These are phyloP conservation scores for Cataglyphis cursor DNA, from an alignment of 2,888 invertebrate genomes.

Conservation along the genomic window DNA sequence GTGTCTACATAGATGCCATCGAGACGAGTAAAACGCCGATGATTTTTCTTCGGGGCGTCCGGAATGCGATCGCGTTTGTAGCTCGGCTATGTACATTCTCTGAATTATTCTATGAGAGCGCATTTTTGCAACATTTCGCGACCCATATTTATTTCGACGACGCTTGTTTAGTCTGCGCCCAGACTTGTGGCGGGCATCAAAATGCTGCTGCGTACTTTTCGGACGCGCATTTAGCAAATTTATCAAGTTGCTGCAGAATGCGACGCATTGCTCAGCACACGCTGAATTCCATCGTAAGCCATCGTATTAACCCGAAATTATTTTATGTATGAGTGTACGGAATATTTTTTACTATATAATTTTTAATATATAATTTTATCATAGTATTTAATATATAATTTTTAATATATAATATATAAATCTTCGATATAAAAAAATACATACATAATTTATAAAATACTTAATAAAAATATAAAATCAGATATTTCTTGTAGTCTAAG, in stretches of 20 bases:
- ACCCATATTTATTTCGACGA: conserved; percentile 67
- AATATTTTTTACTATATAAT: neutral
- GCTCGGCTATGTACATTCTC: neutral
- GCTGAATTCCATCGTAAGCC: neutral
- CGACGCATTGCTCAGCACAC: neutral
- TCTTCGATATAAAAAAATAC: neutral
- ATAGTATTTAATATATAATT: too few species aligned
- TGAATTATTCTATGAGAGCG: conserved; percentile 58
- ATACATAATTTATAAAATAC: neutral
- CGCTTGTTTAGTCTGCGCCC: conserved; percentile 69
- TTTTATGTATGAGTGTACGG: neutral
- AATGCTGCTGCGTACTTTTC: conserved; percentile 54
- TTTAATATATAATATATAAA: too few species aligned
- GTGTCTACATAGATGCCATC: neutral
- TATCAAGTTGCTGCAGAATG: conserved; percentile 37
- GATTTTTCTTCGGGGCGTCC: conserved; percentile 3
- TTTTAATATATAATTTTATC: too few species aligned
- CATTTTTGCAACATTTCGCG: conserved; percentile 59
- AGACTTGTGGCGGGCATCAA: conserved; percentile 22
- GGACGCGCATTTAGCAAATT: conserved; percentile 54
- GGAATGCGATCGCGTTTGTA: conserved; percentile 31
- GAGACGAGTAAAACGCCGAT: neutral
- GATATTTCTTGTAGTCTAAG: neutral
- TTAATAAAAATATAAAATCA: conserved; percentile 3
- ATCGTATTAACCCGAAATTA: neutral